A percentile compares a stretch with the other conserved stretches of the same genome.
Evolutionary conservation across 2,113 vertebrate species (phyloP).

Genomic region (Percina caprodes): DNA sequence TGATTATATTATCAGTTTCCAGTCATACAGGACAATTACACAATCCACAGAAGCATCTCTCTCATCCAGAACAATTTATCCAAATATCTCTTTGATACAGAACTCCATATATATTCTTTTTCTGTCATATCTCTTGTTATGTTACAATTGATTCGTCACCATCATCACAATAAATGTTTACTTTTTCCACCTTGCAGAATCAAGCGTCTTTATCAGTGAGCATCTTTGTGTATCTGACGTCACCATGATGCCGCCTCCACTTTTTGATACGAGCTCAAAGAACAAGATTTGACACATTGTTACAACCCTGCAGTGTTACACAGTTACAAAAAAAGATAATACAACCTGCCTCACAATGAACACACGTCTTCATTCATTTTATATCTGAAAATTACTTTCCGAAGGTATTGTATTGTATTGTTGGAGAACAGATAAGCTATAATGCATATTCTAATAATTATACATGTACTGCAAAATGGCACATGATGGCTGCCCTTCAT

Average conservation of each 20-base stretch:
- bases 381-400: constrained; percentile 58
- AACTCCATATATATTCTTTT: constrained; percentile 49
- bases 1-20: constrained; percentile 80
- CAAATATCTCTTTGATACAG: constrained; percentile 58
- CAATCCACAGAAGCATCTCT: constrained; percentile 73
- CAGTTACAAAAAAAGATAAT: constrained; percentile 68
- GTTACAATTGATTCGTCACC: constrained; percentile 9
- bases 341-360: constrained; percentile 57
- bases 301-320: constrained; percentile 66
- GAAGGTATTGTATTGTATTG: constrained; percentile 41
- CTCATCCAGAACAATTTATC: constrained; percentile 63
- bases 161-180: constrained; percentile 41
- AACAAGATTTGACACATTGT: constrained; percentile 75
- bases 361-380: constrained; percentile 38
- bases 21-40: constrained; percentile 77
- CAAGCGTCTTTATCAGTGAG: constrained; percentile 12
- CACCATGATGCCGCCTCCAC: neutral
- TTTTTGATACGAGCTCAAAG: constrained; percentile 67
- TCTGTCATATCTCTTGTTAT: constrained; percentile 13
- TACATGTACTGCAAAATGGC: constrained; percentile 73
- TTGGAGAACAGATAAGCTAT: constrained; percentile 58
- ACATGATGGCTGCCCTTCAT: constrained; percentile 65
- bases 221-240: constrained; percentile 21
- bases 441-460: constrained; percentile 64
- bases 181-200: constrained; percentile 28